A percentile compares a stretch with the other conserved stretches of the same genome.
Conservation (phyloP, 2,113 vertebrate species). For the Silurus glanis region DNA sequence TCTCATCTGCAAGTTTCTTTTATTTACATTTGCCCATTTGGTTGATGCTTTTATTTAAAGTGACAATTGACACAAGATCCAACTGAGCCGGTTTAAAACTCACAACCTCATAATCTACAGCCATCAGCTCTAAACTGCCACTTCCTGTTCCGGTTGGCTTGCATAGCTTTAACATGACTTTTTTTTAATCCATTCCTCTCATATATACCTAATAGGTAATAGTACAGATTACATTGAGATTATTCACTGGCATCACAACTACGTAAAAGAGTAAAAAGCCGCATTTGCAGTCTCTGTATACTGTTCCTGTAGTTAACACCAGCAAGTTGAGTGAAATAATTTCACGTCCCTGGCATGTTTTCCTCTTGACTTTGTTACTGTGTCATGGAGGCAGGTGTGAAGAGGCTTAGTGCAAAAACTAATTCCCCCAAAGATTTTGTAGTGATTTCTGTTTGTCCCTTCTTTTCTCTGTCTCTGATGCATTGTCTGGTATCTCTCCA, state of each 20-base stretch:
- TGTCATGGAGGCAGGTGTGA: neutral
- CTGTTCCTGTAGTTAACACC: neutral
- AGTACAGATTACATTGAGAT: neutral
- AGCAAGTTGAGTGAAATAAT: neutral
- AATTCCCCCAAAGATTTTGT: neutral
- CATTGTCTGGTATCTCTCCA: neutral
- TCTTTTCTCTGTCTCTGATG: neutral
- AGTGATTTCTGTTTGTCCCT: neutral
- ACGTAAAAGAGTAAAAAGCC: neutral
- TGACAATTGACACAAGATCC: neutral
- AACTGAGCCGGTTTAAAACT: neutral
- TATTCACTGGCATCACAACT: neutral
- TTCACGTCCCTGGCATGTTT: neutral
- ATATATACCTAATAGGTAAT: neutral
- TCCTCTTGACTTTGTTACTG: neutral
- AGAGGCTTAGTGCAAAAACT: neutral
- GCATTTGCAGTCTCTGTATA: neutral
- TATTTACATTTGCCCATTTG: neutral
- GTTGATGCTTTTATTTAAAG: slow-evolving; percentile 17
- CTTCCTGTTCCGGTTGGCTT: neutral
- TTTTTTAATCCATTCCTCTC: neutral
- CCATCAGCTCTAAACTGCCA: neutral
- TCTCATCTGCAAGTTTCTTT: neutral
- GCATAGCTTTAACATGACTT: neutral
- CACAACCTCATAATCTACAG: neutral